Base-by-base conservation (phyloP, 1,140 invertebrate genomes). In the Tetranychus urticae region DNA sequence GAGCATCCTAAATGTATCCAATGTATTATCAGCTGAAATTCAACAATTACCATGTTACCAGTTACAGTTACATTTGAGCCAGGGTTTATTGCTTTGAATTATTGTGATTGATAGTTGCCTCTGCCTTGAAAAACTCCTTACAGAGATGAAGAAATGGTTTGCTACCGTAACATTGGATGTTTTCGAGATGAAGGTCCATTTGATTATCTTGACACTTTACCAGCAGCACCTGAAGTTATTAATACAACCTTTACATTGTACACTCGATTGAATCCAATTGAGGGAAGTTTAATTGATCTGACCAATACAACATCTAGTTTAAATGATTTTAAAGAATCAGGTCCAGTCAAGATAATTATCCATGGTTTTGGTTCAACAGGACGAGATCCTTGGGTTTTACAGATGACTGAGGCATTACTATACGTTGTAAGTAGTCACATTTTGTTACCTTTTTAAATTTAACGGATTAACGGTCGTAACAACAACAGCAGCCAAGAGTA, bases 351-450 rank as follows among this genome's bases (percentile, higher is more conserved):
- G 71, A 80, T 97, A 34, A 85, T 96, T 62, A 86, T 93, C 0
- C 91, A 97, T 68, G 91, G 91, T 3, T 97, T 94, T 68, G 86
- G 88, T 1, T 88, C 86, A 54, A 85, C 83, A 66, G 91, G 88
- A 68, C 80, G 82, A 31, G 82, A 86, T 64, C 80, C 87, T 10
- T 94, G 90, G 90, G 86, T 93, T 0, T 84, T 86, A 68, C 86
- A 91, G 69, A 91, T 94, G 85, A 78, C 86, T 47, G 82, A 84
- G 31, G 86, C 86, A 12, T 75, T 93, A 1, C 84, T 91, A 80
- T 81, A 83, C 31, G 83, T 87, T 69, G 83, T 85, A 71, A 78
- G 80, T 73, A 59, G 1, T 52, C 7, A n/a, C 5, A 7, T n/a
- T 33, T 13, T 8, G 23, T 2, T 13, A 35, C 35, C 55, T 35